Evolutionary conservation across 2,797 vertebrate genomes (phyloP), one percentile per base, ranked within the genome.

Genomic region (Threskiornis aethiopicus): DNA sequence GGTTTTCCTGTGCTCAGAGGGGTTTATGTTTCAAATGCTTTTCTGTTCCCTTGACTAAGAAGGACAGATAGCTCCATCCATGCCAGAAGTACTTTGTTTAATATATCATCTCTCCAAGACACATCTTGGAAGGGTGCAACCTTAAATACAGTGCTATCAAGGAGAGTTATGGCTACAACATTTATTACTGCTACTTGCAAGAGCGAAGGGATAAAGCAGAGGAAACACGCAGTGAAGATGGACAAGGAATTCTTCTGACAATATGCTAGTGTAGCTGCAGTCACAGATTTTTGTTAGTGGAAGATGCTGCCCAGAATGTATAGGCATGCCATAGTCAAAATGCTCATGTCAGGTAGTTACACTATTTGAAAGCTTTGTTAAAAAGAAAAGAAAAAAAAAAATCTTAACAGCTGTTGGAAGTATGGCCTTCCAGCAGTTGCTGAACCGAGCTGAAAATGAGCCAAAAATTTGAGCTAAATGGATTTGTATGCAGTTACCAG

Each of bases 61-160:
- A 93, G 80, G 82, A 93, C 76, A 77, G 78, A 72, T 76, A 88
- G 57, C 57, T 95, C 70, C 73, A 80, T 92, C 64, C 59, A 44
- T 84, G 91, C 87, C 37, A 79, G 62, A 92, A 73, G 39, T 72
- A 89, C 70, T 94, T 93, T 47, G 49, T 87, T 94, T 89, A 96
- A 91, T 87, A 28, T 61, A 87, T 95, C 89, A 47, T 90, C 39
- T 86, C 57, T 88, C 25, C 5, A 59, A 80, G 75, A 91, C 42
- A 72, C 39, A 18, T 92, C 93, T 95, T 96, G 90, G 93, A 97
- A 93, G 65, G 77, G 81, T 73, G 46, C 62, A 94, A 66, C 84
- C 52, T 96, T 93, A 89, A 94, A 88, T 93, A 91, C 1, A 14
- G 64, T 85, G 37, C 92, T 94, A 76, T 96, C 95, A 86, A 41